Percentiles rank a stretch among this genome's conserved stretches.
These are phyloP conservation scores for Alsophila aescularia DNA, from an alignment of 2,888 invertebrate genomes.

Conservation along the genomic window DNA sequence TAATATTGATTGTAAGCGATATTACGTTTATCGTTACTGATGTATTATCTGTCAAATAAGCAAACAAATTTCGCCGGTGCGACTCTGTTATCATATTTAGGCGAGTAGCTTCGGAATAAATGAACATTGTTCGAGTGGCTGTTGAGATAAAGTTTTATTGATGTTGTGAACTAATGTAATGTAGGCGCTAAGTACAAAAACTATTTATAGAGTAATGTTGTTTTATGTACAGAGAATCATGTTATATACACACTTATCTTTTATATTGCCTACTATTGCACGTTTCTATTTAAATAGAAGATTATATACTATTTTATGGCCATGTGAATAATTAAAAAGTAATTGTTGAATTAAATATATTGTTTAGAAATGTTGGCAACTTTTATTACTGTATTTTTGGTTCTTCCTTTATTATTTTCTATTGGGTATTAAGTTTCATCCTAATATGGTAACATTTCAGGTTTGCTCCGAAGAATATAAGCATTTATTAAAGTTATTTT, in stretches of 20 bases:
- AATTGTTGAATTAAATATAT: slow-evolving; percentile 55
- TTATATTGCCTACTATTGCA: slow-evolving; percentile 41
- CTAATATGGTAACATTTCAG: slow-evolving; percentile 57
- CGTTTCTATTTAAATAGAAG: slow-evolving; percentile 41
- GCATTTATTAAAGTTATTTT: slow-evolving; percentile 64
- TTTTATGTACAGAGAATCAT: slow-evolving; percentile 47
- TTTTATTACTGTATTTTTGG: slow-evolving; percentile 35
- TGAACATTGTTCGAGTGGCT: slow-evolving; percentile 69
- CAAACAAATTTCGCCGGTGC: slow-evolving; percentile 58
- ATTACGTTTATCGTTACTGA: slow-evolving; percentile 60
- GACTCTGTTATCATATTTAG: slow-evolving; percentile 61
- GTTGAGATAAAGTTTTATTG: slow-evolving; percentile 68
- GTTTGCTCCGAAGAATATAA: slow-evolving; percentile 82
- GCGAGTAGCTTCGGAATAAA: slow-evolving; percentile 61
- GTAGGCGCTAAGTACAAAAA: slow-evolving; percentile 59
- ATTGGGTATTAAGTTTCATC: slow-evolving; percentile 11
- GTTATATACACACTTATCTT: slow-evolving; percentile 45
- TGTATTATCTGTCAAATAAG: slow-evolving; percentile 73
- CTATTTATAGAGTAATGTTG: slow-evolving; percentile 38
- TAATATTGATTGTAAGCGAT: slow-evolving; percentile 57
- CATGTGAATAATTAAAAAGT: slow-evolving; percentile 31
- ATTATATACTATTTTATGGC: slow-evolving; percentile 43
- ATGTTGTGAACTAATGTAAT: slow-evolving; percentile 59
- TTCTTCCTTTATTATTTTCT: slow-evolving; percentile 32
- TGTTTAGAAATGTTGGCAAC: slow-evolving; percentile 37